These are phyloP conservation scores for Characodon lateralis DNA, from an alignment of 2,797 vertebrate genomes.

Conservation along the genomic window DNA sequence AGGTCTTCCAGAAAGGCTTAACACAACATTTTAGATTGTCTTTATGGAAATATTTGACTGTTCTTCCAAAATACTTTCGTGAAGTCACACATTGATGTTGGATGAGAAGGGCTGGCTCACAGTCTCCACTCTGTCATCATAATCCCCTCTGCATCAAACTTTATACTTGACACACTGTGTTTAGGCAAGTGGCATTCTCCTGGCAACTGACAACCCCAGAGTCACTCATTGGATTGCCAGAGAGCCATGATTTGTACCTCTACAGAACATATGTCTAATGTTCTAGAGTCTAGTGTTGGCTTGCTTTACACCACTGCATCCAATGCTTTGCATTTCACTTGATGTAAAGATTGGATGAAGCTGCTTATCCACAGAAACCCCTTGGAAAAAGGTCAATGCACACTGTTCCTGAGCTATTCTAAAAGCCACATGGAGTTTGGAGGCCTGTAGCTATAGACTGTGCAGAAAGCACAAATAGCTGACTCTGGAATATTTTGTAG, in stretches of 20 bases:
- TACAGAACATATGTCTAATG: not conserved
- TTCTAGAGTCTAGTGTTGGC: not conserved
- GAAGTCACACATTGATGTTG: not conserved
- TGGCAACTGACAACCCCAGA: not conserved
- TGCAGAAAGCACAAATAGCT: not conserved
- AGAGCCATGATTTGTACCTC: not conserved
- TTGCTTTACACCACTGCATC: not conserved
- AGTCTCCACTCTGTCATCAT: not conserved
- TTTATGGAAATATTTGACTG: not conserved
- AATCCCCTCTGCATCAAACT: not conserved
- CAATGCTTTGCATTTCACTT: not conserved
- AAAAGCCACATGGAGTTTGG: not conserved
- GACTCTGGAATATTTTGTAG: not conserved
- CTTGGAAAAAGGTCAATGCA: not conserved
- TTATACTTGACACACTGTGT: not conserved
- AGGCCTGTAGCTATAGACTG: not conserved
- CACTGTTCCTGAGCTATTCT: not conserved
- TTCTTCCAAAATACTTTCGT: not conserved
- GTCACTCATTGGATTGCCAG: not conserved
- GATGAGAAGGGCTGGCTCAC: not conserved
- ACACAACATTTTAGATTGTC: not conserved
- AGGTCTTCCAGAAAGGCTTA: not conserved
- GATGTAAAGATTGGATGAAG: not conserved
- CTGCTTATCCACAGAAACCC: not conserved
- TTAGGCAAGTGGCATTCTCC: not conserved